phyloP scores from a whole-genome alignment of 2,797 vertebrate genomes.

The Orientallactaga sibirica region DNA sequence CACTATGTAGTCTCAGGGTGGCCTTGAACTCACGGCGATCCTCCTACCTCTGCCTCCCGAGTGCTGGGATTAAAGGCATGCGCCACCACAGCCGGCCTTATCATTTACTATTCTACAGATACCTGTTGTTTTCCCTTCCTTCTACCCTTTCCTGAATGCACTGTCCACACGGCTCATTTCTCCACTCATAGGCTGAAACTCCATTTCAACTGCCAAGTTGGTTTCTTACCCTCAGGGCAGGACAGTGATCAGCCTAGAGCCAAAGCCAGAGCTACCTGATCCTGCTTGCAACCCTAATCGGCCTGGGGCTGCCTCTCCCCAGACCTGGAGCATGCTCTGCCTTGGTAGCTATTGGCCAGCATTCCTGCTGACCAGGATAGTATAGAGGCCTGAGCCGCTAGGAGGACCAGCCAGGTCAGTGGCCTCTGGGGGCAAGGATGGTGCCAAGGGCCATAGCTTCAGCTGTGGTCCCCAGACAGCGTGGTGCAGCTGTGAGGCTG shows the following conservation, averaged over 20 bases:
- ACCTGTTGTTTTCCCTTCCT: not conserved
- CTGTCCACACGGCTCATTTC: not conserved
- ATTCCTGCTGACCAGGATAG: slow-evolving; percentile 28
- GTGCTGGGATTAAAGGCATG: too few relatives aligned
- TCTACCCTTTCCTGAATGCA: not conserved
- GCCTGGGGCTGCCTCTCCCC: not conserved
- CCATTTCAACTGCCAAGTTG: not conserved
- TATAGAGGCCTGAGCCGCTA: not conserved
- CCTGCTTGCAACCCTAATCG: not conserved
- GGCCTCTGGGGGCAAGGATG: not conserved
- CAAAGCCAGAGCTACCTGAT: not conserved
- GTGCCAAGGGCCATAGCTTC: not conserved
- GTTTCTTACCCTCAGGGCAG: not conserved
- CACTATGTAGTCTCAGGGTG: too few relatives aligned
- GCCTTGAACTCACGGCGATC: too few relatives aligned
- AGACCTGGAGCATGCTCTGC: not conserved
- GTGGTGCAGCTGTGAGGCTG: not conserved
- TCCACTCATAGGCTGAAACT: not conserved
- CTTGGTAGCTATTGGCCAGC: not conserved
- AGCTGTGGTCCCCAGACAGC: not conserved
- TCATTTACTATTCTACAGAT: not conserved
- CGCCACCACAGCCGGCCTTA: not conserved
- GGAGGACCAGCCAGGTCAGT: not conserved
- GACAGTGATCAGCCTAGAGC: not conserved
- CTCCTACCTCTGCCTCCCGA: too few relatives aligned